Base-by-base conservation (phyloP, 2,888 invertebrate species). In the Desoria tigrina region DNA sequence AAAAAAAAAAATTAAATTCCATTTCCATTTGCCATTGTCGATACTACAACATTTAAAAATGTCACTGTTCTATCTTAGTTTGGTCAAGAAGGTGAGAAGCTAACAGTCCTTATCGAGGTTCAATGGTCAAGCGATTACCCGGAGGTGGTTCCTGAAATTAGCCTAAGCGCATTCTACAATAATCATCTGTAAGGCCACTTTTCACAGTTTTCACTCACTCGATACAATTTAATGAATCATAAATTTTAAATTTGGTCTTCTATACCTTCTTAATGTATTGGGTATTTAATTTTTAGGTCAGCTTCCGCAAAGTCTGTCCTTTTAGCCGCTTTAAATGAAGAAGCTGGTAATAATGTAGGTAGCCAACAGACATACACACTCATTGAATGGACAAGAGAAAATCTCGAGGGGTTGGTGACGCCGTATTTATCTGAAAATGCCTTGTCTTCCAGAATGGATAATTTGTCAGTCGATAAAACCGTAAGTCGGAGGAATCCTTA, bases 281-380 rank as follows among this genome's bases (percentile, higher is more conserved):
- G 28, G n/a, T 24, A 1, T 37, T 63, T 37, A n/a, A 42, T 66
- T 68, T 76, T 11, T 76, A 92, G 92, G 79, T 78, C 88, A 69
- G 83, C 84, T 42, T 78, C 84, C 1, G 87, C 92, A 0, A 93
- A 93, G 81, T 82, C 86, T 54, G 87, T 86, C 78, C 86, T 94
- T 67, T 78, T 85, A 14, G 79, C 82, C 9, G 83, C 84, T 59
- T 80, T 92, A 0, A 82, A 83, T 16, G 82, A 84, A 14, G 92
- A 93, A 80, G 90, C 90, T 0, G 87, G 90, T 45, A 89, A 90
- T 77, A 90, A 90, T 84, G 77, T 93, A 18, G 95, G 94, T 1
- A 89, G 89, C 82, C 93, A 94, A 2, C 94, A 95, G 94, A 96
- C 94, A 0, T 97, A 93, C 79, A 91, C 94, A 0, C 81, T 97